Evolutionary conservation across 1,140 invertebrate species (phyloP).

Genomic region (Drosophila lacertosa): DNA sequence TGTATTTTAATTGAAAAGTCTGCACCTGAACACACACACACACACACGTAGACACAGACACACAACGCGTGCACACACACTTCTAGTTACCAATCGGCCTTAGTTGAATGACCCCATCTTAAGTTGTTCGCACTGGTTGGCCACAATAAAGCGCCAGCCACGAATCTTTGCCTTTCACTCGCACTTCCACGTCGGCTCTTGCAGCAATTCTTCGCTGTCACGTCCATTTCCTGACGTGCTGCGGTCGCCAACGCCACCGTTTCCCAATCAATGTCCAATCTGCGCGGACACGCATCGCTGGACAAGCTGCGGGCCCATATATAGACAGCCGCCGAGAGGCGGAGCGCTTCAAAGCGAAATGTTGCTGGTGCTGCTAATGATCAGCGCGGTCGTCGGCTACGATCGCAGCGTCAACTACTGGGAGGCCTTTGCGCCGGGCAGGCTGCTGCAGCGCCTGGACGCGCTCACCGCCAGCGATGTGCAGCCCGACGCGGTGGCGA

Average conservation of each 20-base stretch:
- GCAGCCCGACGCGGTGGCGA: constrained; percentile 9
- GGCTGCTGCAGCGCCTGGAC: constrained; percentile 62
- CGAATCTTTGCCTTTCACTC: constrained; percentile 49
- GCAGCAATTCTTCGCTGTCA: constrained; percentile 13
- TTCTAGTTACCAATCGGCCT: constrained; percentile 34
- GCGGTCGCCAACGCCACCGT: constrained; percentile 60
- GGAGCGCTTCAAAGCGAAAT: constrained; percentile 27
- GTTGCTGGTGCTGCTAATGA: constrained; percentile 39
- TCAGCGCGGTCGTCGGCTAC: constrained; percentile 44
- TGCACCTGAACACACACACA: not conserved
- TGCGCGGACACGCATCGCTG: constrained; percentile 42
- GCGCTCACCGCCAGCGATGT: constrained; percentile 32
- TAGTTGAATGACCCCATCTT: constrained; percentile 33
- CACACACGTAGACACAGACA: not conserved
- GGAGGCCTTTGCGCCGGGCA: constrained; percentile 68
- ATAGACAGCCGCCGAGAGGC: constrained; percentile 2
- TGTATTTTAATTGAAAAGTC: constrained; percentile 3
- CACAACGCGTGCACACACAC: not conserved
- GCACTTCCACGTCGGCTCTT: constrained; percentile 44
- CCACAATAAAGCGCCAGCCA: constrained; percentile 27
- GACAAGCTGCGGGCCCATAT: constrained; percentile 16
- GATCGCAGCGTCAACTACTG: constrained; percentile 66
- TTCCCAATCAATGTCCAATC: constrained; percentile 41
- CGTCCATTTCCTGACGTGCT: constrained; percentile 58
- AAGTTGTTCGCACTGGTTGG: constrained; percentile 47